These are phyloP conservation scores for Oncorhynchus clarkii DNA, from an alignment of 2,113 vertebrate genomes.

Conservation along the genomic window DNA sequence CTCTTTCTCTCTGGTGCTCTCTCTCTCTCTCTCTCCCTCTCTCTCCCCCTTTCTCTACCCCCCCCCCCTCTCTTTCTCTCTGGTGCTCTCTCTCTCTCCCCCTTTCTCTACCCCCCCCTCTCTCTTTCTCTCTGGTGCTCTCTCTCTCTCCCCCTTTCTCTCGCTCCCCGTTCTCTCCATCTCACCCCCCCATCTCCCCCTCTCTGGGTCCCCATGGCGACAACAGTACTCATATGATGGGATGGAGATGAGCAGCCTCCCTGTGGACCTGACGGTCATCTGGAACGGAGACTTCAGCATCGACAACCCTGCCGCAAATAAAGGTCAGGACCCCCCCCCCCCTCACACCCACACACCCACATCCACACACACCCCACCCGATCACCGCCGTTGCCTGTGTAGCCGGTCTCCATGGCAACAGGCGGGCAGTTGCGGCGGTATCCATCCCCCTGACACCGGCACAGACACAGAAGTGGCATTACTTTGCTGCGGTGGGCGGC, in stretches of 20 bases:
- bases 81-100: no score
- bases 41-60: no score
- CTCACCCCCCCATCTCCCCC: no score
- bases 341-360: neutral
- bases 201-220: constrained; percentile 6
- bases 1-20: no score
- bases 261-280: constrained; percentile 92
- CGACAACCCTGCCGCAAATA: constrained; percentile 95
- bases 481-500: no score
- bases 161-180: no score
- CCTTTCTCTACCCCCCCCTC: no score
- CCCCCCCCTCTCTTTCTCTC: no score
- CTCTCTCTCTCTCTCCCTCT: no score
- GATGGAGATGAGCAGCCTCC: constrained; percentile 96
- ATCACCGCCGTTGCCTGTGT: constrained; percentile 58
- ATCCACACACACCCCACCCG: neutral
- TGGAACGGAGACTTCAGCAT: constrained; percentile 99
- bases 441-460: constrained; percentile 52
- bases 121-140: no score
- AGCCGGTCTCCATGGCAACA: constrained; percentile 73
- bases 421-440: constrained; percentile 45
- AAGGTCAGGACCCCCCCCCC: constrained; percentile 77
- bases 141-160: no score
- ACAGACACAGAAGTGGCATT: constrained; percentile 13
- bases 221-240: constrained; percentile 93